Conservation (phyloP, 2,113 vertebrate species). For the Vulpes lagopus region DNA sequence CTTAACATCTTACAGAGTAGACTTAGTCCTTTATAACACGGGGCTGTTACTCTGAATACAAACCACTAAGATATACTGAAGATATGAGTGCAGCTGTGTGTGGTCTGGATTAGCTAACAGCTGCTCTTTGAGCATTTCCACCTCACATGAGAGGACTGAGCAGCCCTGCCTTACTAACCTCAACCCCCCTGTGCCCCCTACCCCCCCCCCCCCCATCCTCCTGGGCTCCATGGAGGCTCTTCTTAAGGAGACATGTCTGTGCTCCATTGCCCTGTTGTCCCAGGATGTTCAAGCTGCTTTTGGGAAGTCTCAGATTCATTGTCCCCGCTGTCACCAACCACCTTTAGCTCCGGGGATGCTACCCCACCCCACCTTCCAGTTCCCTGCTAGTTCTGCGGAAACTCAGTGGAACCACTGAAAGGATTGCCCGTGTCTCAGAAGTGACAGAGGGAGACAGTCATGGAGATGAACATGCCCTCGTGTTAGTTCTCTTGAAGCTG, state of each 20-base stretch:
- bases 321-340: neutral
- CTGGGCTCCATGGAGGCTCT: neutral
- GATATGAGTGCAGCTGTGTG: neutral
- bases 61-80: neutral
- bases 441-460: neutral
- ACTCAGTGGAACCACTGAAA: neutral
- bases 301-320: neutral
- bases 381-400: neutral
- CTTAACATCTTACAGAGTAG: conserved; percentile 22
- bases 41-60: neutral
- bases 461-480: accelerated
- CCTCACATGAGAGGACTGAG: neutral
- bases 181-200: neutral
- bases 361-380: neutral
- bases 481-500: neutral
- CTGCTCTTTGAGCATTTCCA: neutral
- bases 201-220: neutral
- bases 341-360: neutral
- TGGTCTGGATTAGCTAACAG: neutral
- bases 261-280: neutral
- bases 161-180: neutral
- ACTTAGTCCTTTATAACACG: neutral
- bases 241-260: neutral
- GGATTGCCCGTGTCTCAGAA: neutral
- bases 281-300: neutral